Base-by-base conservation (phyloP, 2,113 vertebrate species). In the Pelmatolapia mariae region DNA sequence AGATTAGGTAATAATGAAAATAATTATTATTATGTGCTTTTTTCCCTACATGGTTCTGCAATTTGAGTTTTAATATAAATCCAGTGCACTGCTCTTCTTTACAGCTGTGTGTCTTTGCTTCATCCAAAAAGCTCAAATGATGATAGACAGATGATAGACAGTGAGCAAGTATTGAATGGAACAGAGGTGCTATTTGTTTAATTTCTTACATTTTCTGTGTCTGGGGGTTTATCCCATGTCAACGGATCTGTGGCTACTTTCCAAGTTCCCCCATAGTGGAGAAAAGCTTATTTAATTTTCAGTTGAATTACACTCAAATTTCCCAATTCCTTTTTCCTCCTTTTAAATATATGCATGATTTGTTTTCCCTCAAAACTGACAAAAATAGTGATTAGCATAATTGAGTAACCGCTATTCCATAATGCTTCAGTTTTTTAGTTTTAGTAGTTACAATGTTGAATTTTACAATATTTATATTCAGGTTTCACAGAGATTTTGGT, bases 11-110 rank as follows among this genome's bases (percentile, higher is more conserved):
- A 24, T 56, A 26, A 26, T 26, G 11, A 24, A 56, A 56, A 56
- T 13, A 13, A 56, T 56, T 0, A 12, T 54, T 0, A 22, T 53
- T 53, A 26, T 56, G 7, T 57, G 22, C 22, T 26, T 57, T 57
- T 57, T 0, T 0, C 6, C 54, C 22, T 3, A 57, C 6, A 26
- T 56, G 54, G 54, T 56, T 26, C 54, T 56, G 22, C 22, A 56
- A 26, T 56, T 56, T 26, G 22, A 56, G 11, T 53, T 53, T 53
- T 22, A 6, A 54, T 3, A 26, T 56, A 56, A 56, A 56, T 56
- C 54, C 22, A 56, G 54, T 56, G 54, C 54, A 56, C 22, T 7
- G 4, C 54, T 26, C 4, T 56, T 56, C 54, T 26, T 56, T 56
- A 26, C 54, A 56, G 22, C 7, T 56, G 54, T 61, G 15, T 61